Evolutionary conservation across 2,113 vertebrate species (phyloP).

Genomic region (Austrofundulus limnaeus): DNA sequence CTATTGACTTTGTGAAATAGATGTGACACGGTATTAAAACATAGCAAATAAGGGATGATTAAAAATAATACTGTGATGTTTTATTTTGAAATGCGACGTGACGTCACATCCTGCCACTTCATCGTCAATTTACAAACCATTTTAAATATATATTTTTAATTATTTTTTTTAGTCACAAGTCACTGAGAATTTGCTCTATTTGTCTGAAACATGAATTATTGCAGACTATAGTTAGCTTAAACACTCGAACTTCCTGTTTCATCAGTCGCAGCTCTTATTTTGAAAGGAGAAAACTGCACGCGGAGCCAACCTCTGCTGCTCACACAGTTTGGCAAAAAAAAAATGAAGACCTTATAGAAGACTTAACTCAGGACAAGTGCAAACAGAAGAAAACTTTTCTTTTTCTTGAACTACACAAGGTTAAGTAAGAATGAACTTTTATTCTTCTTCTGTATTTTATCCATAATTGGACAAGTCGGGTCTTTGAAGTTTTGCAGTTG

Average conservation of each 20-base stretch:
- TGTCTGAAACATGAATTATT: neutral
- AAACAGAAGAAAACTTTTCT: neutral
- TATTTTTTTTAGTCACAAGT: neutral
- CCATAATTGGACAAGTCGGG: neutral
- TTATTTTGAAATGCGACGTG: constrained; percentile 32
- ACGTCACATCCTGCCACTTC: constrained; percentile 44
- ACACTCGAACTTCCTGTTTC: constrained; percentile 31
- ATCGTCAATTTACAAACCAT: neutral
- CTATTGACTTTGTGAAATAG: too few relatives aligned
- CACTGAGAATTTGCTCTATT: neutral
- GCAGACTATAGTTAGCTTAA: neutral
- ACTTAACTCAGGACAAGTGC: neutral
- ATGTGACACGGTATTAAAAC: too few relatives aligned
- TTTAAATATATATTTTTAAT: neutral
- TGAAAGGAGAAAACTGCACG: constrained; percentile 36
- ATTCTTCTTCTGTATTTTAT: too few relatives aligned
- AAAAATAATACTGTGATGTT: neutral
- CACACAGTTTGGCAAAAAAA: too few relatives aligned
- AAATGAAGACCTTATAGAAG: constrained; percentile 23
- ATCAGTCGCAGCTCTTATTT: constrained; percentile 29
- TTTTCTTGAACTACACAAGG: neutral
- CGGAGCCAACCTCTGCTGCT: constrained; percentile 21
- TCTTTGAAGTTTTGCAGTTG: neutral
- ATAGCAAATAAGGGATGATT: too few relatives aligned
- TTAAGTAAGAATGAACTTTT: constrained; percentile 32